Percentiles rank a stretch among this genome's conserved stretches.
These are phyloP conservation scores for Nomada fucata DNA, from an alignment of 2,888 invertebrate genomes.

Conservation along the genomic window DNA sequence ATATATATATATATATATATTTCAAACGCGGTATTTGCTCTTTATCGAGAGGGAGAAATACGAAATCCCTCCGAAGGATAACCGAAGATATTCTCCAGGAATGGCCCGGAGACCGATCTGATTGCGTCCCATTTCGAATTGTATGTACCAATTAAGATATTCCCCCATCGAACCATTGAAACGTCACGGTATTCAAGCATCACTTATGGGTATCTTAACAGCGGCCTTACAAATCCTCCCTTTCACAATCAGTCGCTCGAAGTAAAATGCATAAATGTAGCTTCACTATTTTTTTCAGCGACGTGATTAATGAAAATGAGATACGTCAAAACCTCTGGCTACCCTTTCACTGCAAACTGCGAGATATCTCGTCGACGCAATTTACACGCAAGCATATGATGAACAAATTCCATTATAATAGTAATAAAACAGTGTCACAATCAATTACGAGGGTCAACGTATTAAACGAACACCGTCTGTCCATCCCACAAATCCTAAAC, in stretches of 20 bases:
- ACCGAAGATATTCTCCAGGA: constrained; percentile 24
- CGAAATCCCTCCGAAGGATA: constrained; percentile 35
- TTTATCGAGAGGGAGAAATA: constrained; percentile 53
- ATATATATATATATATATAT: constrained; percentile 31
- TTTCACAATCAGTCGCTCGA: too few species aligned
- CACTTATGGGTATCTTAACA: neutral
- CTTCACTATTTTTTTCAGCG: neutral
- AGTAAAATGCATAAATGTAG: too few species aligned
- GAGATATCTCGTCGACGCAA: too few species aligned
- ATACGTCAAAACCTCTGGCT: neutral
- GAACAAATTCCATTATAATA: too few species aligned
- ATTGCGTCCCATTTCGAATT: constrained; percentile 38
- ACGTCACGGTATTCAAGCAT: neutral
- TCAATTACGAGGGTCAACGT: too few species aligned
- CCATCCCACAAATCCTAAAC: too few species aligned
- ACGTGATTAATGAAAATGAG: neutral
- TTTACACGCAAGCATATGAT: too few species aligned
- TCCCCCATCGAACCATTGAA: constrained; percentile 4
- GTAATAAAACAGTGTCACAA: too few species aligned
- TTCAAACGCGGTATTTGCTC: constrained; percentile 65
- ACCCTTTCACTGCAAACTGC: too few species aligned
- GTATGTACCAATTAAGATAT: constrained; percentile 45
- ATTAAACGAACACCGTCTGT: too few species aligned
- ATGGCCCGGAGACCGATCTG: constrained; percentile 36
- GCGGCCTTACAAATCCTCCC: too few species aligned